These are phyloP conservation scores for Hybognathus amarus DNA, from an alignment of 2,797 vertebrate genomes.

Conservation along the genomic window DNA sequence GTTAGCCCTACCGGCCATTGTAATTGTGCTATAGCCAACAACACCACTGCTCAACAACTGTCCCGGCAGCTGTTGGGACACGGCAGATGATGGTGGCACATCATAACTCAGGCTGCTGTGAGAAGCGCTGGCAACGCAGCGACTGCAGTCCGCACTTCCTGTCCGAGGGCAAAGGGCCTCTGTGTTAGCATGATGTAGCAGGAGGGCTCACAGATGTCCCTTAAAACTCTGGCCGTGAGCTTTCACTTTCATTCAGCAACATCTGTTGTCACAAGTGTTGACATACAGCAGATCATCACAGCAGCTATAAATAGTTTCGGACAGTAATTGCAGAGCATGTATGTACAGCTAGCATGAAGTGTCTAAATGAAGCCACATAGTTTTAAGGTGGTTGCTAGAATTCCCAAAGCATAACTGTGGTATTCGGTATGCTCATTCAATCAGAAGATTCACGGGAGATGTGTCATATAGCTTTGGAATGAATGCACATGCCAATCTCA, in stretches of 20 bases:
- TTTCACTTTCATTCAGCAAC: slow-evolving; percentile 41
- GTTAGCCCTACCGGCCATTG: slow-evolving; percentile 10
- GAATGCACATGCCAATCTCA: slow-evolving; percentile 46
- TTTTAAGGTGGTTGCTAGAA: neutral
- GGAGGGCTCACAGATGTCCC: slow-evolving; percentile 58
- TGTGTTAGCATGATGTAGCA: slow-evolving; percentile 55
- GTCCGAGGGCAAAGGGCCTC: slow-evolving; percentile 53
- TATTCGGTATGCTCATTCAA: neutral
- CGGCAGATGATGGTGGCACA: slow-evolving; percentile 65
- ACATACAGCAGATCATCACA: slow-evolving; percentile 26
- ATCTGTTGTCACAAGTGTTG: slow-evolving; percentile 47
- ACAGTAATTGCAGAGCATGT: slow-evolving; percentile 1
- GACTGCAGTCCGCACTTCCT: slow-evolving; percentile 51
- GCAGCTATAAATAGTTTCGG: slow-evolving; percentile 38
- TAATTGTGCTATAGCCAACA: slow-evolving; percentile 15
- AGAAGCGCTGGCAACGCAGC: slow-evolving; percentile 33
- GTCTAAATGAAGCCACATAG: neutral
- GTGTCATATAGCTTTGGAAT: slow-evolving; percentile 27
- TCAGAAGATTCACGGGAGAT: slow-evolving; percentile 12
- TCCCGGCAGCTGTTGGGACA: slow-evolving; percentile 69
- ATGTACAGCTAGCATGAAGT: neutral
- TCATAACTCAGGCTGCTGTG: slow-evolving; percentile 65
- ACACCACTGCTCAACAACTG: slow-evolving; percentile 62
- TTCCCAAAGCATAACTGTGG: neutral
- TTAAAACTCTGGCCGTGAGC: slow-evolving; percentile 34